Base-by-base conservation (phyloP, 2,113 vertebrate genomes). In the Corythoichthys haematopterus region DNA sequence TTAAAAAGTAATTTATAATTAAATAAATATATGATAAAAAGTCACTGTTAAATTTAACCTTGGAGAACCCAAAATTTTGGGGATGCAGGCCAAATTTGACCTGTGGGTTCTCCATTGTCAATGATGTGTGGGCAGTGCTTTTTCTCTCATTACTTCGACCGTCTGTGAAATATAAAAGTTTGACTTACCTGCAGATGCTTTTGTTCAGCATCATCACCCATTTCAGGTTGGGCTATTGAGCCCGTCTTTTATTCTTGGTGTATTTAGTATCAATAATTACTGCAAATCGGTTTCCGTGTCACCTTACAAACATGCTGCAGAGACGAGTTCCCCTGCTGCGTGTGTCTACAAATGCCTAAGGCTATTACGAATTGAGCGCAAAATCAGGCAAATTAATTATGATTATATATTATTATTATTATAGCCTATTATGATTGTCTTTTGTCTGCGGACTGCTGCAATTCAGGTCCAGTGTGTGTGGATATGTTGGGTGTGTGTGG, bases 381-480 rank as follows among this genome's bases (percentile, higher is more conserved):
- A 75, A 75, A 70, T 68, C 66, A 60, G 68, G 70, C 78, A 70
- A 83, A 84, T 84, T 80, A 74, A 87, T 87, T 28, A n/a, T n/a
- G n/a, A n/a, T n/a, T n/a, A n/a, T n/a, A n/a, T n/a, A n/a, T n/a
- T n/a, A n/a, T n/a, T n/a, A n/a, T n/a, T n/a, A n/a, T n/a, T 83
- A 57, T 69, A 76, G 72, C 62, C 35, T 36, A 50, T 47, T 66
- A 76, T 68, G 68, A 74, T 60, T 64, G 71, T 65, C 52, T 61
- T 69, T 33, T 38, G 76, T 50, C 20, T 67, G 46, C 60, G 51
- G 60, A 56, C 20, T 64, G 69, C 69, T 71, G 80, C 66, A 64
- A 35, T 52, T 64, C 59, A 61, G 67, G 20, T 63, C 76, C 72
- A 84, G 77, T 62, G 40, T 45, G 47, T 74, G 58, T 61, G 11